Evolutionary conservation across 1,140 invertebrate genomes (phyloP), one percentile per base, ranked within the genome.

Genomic region (Drosophila lacertosa): DNA sequence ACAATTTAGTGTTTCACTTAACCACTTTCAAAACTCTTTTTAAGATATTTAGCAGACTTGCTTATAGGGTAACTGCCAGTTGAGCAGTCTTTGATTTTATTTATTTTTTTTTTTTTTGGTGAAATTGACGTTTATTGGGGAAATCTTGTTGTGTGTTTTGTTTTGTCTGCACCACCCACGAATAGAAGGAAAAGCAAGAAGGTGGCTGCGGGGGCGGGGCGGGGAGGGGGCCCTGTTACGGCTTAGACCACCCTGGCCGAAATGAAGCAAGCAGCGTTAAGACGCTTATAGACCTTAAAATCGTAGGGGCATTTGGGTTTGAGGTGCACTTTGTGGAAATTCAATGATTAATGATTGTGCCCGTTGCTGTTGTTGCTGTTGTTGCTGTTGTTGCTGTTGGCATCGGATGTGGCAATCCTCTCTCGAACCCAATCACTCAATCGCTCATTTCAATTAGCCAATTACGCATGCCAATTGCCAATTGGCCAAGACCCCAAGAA

Each of bases 381-480:
- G 20, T 55, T 26, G 51, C 18, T 44, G 6, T 29, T 54, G 16
- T 22, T 55, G 44, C 39, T 59, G 32, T 24, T 45, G 42, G 42
- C 45, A 65, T 70, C 67, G 60, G 67, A 70, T 65, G 67, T 70
- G 60, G 67, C 67, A 70, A 70, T 70, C 13, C 44, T 26, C 60
- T 11, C 44, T 26, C 60, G 51, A 32, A 35, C 16, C 29, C 55
- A 58, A 70, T 70, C 62, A 71, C 35, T 70, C 67, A 65, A 70
- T 57, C 62, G 51, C 15, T 71, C 73, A 73, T 63, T 74, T 74
- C 74, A 82, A 82, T 82, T 82, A 78, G 78, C 69, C 78, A 82
- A 82, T 82, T 82, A 82, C 74, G 77, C 73, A 81, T 81, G 77
- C 72, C 77, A 71, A 79, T 77, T 78, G 77, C 32, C 72, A 57